These are phyloP conservation scores for Agrotis segetum DNA, from an alignment of 2,888 invertebrate species.

Conservation along the genomic window DNA sequence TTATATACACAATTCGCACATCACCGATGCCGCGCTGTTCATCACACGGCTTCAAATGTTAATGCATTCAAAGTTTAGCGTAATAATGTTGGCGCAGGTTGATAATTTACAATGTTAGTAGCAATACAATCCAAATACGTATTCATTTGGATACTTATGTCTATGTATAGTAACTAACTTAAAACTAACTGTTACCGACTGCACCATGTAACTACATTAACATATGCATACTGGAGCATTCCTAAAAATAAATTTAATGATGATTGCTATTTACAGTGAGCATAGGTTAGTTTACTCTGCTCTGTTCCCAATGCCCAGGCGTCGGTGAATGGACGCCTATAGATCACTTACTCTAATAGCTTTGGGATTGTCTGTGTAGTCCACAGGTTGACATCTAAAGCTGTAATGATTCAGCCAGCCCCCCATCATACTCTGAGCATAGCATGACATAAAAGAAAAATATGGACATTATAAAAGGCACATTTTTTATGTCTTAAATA, in stretches of 20 bases:
- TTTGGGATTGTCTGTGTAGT: slow-evolving; percentile 95
- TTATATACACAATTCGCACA: slow-evolving; percentile 69
- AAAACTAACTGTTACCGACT: slow-evolving; percentile 62
- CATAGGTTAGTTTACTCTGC: slow-evolving; percentile 78
- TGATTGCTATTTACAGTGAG: slow-evolving; percentile 85
- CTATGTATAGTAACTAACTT: slow-evolving; percentile 54
- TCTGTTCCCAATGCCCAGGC: slow-evolving; percentile 68
- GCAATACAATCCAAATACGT: slow-evolving; percentile 57
- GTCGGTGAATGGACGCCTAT: slow-evolving; percentile 57
- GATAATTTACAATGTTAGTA: slow-evolving; percentile 60
- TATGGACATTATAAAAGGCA: slow-evolving; percentile 65
- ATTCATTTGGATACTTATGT: slow-evolving; percentile 53
- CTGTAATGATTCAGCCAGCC: slow-evolving; percentile 98
- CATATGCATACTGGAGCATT: slow-evolving; percentile 58
- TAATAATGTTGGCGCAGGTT: slow-evolving; percentile 55
- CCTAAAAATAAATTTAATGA: slow-evolving; percentile 75
- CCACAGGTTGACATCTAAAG: slow-evolving; percentile 97
- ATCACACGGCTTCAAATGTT: slow-evolving; percentile 55
- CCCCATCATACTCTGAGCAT: slow-evolving; percentile 94
- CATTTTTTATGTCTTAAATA: slow-evolving; percentile 1
- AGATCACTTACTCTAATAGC: slow-evolving; percentile 95
- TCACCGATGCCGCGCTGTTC: slow-evolving; percentile 56
- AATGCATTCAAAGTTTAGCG: slow-evolving; percentile 60
- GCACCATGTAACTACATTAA: slow-evolving; percentile 72
- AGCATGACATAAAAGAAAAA: slow-evolving; percentile 79